Percentiles rank a stretch among this genome's conserved stretches.
Conservation (phyloP, 2,113 vertebrate species). For the Aptenodytes forsteri region DNA sequence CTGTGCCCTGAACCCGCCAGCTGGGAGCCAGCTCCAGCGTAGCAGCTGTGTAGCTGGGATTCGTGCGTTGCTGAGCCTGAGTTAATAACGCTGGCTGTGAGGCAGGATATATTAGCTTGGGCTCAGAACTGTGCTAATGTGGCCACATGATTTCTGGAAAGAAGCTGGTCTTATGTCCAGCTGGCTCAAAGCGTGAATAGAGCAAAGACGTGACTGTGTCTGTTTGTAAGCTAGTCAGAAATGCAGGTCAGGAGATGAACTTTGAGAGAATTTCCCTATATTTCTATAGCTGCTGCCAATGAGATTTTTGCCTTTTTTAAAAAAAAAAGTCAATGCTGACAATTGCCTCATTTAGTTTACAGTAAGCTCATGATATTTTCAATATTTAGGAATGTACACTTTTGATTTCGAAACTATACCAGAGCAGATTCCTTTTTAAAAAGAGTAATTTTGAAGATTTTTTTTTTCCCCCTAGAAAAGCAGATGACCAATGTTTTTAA, state of each 20-base stretch:
- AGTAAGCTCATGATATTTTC: not conserved
- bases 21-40: not conserved
- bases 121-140: not conserved
- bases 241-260: not conserved
- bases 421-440: not conserved
- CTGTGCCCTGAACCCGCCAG: not conserved
- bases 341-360: not conserved
- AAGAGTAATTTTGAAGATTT: not conserved
- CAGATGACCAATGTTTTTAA: not conserved
- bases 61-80: not conserved
- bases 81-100: not conserved
- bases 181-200: not conserved
- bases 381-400: not conserved
- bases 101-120: not conserved
- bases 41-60: not conserved
- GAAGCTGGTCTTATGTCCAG: not conserved
- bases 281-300: not conserved
- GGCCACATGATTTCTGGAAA: slow-evolving; percentile 24
- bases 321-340: not conserved
- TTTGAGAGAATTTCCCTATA: not conserved
- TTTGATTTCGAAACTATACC: not conserved
- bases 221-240: not conserved
- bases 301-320: not conserved
- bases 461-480: not conserved
- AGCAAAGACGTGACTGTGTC: not conserved